Evolutionary conservation across 1,140 invertebrate species (phyloP), one percentile per base, ranked within the genome.

Genomic region (Chironomus striatipennis): DNA sequence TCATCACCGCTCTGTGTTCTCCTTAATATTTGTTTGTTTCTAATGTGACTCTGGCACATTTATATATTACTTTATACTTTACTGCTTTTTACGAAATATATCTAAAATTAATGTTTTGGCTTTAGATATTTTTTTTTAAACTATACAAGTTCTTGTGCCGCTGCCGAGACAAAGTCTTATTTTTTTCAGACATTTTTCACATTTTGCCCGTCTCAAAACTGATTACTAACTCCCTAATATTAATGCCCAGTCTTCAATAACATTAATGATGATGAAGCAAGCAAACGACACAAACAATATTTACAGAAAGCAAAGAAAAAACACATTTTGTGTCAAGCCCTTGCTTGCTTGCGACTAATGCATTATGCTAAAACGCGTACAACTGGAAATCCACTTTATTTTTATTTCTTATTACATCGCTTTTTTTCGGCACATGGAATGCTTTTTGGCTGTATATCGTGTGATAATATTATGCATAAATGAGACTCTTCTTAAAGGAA

Each of bases 71-170:
- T 70, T 18, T 9, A 18, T 18, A 18, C 65, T 70, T 10, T 70
- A 18, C 18, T 18, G 20, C 65, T 70, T 67, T 67, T 70, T 70
- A 70, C 65, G 17, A 21, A 70, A 57, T 57, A 70, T 70, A 70
- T 70, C 65, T 70, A 70, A 70, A 70, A 70, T 70, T 70, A 70
- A 70, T 70, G 65, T 70, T n/a, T 70, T 70, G 65, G 65, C 65
- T 70, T 70, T 70, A 10, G 65, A 70, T 70, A n/a, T n/a, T n/a
- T 20, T 70, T 70, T 70, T 70, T 6, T 17, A 2, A 57, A 4
- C 12, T n/a, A n/a, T n/a, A 57, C 12, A 57, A 47, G n/a, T 10
- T 57, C 47, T 57, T n/a, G 24, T 34, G 5, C 24, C 24, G 5
- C 24, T 2, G 24, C 5, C 24, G 24, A 34, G 47, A 57, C 47